phyloP scores from a whole-genome alignment of 2,888 invertebrate genomes.

The Cheilosia soror region DNA sequence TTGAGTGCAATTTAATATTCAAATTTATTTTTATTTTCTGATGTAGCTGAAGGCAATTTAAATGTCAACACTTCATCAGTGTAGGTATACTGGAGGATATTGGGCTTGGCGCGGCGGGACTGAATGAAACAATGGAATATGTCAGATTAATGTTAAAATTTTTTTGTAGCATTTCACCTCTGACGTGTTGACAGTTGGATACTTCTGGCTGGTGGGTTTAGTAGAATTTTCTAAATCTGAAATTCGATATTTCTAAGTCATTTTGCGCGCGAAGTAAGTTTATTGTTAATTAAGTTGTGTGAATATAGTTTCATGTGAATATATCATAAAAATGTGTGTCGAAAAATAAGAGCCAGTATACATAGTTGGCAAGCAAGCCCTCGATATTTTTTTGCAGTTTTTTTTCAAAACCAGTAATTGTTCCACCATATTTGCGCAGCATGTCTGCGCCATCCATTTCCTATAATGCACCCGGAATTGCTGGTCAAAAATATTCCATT shows the following conservation, averaged over 20 bases:
- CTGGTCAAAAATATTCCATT: no score
- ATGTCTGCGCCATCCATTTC: no score
- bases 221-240: conserved; percentile 21
- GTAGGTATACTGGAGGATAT: conserved; percentile 2
- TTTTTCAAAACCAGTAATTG: no score
- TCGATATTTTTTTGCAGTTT: no score
- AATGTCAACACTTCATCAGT: conserved; percentile 73
- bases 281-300: neutral
- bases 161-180: conserved; percentile 28
- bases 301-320: neutral
- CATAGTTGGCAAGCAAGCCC: no score
- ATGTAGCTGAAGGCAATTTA: conserved; percentile 67
- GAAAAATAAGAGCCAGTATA: no score
- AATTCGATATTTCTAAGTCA: conserved; percentile 47
- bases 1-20: conserved; percentile 75
- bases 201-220: conserved; percentile 22
- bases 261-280: neutral
- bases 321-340: no score
- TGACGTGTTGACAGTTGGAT: conserved; percentile 63
- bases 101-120: conserved; percentile 19
- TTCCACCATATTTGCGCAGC: no score
- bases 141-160: conserved; percentile 50
- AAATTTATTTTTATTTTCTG: conserved; percentile 66
- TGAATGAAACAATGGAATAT: conserved; percentile 58
- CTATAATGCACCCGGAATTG: no score